Evolutionary conservation across 2,113 vertebrate genomes (phyloP).

Genomic region (Typhlomys cinereus): DNA sequence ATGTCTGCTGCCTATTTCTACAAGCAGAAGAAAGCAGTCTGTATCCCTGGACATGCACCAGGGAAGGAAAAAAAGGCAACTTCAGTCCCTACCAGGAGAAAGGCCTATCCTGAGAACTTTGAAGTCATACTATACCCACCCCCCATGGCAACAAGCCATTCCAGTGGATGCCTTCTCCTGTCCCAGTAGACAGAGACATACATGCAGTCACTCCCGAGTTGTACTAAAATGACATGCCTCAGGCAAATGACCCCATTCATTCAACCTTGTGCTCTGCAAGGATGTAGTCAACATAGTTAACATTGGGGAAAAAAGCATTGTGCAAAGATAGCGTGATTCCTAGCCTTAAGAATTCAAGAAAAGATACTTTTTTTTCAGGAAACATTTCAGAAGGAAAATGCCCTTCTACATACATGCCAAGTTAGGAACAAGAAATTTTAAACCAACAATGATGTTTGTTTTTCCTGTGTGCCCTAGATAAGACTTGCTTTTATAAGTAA

Average conservation of each 20-base stretch:
- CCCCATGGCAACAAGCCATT: background rate
- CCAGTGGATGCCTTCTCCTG: background rate
- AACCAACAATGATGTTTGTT: background rate
- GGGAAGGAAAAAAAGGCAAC: background rate
- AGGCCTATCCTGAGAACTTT: background rate
- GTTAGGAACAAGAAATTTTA: constrained; percentile 13
- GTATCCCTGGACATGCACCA: background rate
- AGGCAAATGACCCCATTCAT: background rate
- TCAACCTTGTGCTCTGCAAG: background rate
- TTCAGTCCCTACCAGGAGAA: background rate
- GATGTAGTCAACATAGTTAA: background rate
- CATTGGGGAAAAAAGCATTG: constrained; percentile 8
- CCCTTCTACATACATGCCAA: background rate
- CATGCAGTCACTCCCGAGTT: background rate
- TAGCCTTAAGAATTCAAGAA: background rate
- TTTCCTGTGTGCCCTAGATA: background rate
- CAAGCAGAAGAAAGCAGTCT: background rate
- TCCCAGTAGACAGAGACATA: background rate
- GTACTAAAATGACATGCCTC: background rate
- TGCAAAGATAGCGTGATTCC: background rate
- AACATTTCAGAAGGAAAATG: too few relatives aligned
- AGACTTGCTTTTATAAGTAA: background rate
- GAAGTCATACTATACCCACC: background rate
- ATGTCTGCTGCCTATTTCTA: background rate
- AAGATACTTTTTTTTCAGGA: constrained; percentile 9